Percentiles rank a stretch among this genome's conserved stretches.
These are phyloP conservation scores for Enhydra lutris DNA, from an alignment of 2,113 vertebrate genomes.

Conservation along the genomic window DNA sequence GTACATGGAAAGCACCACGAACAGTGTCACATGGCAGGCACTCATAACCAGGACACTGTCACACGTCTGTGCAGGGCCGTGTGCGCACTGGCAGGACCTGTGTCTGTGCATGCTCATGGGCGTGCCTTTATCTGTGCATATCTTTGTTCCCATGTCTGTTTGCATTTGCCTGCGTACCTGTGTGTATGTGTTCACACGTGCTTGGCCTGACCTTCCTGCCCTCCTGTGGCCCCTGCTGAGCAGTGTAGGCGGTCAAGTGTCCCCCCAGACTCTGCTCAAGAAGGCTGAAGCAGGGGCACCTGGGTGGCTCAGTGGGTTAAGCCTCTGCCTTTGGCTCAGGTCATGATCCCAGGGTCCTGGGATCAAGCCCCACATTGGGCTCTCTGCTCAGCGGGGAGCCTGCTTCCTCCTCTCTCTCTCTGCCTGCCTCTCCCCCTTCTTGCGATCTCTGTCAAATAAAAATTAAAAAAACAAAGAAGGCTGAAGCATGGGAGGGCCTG, in stretches of 20 bases:
- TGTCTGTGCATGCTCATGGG: no score
- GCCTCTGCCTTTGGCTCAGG: no score
- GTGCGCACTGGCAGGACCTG: background rate
- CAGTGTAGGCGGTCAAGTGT: no score
- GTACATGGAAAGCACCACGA: background rate
- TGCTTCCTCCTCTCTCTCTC: no score
- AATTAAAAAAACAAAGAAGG: background rate
- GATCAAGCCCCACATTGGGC: no score
- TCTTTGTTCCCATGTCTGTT: background rate
- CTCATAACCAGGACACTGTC: background rate
- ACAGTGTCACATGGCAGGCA: fast-evolving
- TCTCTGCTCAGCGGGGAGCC: no score
- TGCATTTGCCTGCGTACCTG: background rate
- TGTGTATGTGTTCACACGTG: no score
- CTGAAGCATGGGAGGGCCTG: background rate
- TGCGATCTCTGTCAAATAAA: no score
- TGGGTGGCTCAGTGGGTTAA: no score
- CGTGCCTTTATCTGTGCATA: background rate
- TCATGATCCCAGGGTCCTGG: no score
- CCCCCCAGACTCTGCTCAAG: background rate
- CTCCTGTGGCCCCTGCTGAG: background rate
- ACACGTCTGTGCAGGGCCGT: fast-evolving
- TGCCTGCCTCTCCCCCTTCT: no score
- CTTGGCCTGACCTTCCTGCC: background rate
- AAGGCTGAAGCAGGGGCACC: background rate